Percentiles rank a stretch among this genome's conserved stretches.
These are phyloP conservation scores for Amphilophus citrinellus DNA, from an alignment of 2,113 vertebrate species.

Conservation along the genomic window DNA sequence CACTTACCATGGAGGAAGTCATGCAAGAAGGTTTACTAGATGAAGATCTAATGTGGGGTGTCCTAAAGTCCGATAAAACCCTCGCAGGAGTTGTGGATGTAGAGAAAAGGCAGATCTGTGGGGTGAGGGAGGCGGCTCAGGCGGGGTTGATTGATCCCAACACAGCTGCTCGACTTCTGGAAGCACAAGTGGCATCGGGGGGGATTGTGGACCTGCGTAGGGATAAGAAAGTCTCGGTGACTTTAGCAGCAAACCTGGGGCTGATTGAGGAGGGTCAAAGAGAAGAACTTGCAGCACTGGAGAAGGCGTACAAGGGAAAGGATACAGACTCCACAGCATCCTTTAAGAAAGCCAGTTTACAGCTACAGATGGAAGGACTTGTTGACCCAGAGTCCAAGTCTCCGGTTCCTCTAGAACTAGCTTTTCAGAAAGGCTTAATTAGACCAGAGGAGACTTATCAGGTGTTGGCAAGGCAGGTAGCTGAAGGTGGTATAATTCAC, in stretches of 20 bases:
- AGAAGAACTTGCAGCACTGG: conserved; percentile 84
- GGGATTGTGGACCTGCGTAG: conserved; percentile 91
- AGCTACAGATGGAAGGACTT: conserved; percentile 90
- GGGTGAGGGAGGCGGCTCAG: conserved; percentile 86
- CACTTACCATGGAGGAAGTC: conserved; percentile 87
- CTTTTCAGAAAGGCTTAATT: conserved; percentile 85
- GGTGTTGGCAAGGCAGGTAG: conserved; percentile 87
- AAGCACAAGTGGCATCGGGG: conserved; percentile 92
- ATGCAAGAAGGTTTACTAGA: conserved; percentile 89
- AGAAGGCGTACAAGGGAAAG: conserved; percentile 91
- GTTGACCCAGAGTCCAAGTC: conserved; percentile 85
- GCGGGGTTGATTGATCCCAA: conserved; percentile 88
- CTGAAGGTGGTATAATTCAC: conserved; percentile 92
- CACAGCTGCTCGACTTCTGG: conserved; percentile 86
- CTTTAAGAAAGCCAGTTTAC: conserved; percentile 84
- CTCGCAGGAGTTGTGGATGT: conserved; percentile 90
- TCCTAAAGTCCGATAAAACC: conserved; percentile 87
- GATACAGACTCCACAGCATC: conserved; percentile 72
- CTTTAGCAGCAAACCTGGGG: conserved; percentile 90
- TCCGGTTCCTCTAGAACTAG: conserved; percentile 81
- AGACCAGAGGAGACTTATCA: conserved; percentile 78
- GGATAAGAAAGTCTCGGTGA: conserved; percentile 91
- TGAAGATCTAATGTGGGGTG: conserved; percentile 88
- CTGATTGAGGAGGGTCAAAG: conserved; percentile 84
- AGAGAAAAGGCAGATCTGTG: conserved; percentile 78